A percentile compares a stretch with the other conserved stretches of the same genome.
These are phyloP conservation scores for Phainopepla nitens DNA, from an alignment of 2,113 vertebrate species.

Conservation along the genomic window DNA sequence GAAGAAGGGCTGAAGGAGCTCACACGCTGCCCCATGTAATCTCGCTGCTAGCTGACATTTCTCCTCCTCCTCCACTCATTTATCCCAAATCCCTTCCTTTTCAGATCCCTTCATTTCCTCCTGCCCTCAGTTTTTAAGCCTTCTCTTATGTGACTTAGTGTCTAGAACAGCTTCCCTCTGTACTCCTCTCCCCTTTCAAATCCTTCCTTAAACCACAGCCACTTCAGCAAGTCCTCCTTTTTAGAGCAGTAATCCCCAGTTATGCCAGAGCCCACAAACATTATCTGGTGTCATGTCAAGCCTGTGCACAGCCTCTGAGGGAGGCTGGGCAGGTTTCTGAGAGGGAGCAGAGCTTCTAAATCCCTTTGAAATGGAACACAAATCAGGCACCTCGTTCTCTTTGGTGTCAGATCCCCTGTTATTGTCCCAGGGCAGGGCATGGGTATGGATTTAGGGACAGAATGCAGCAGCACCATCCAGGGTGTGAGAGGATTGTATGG, in stretches of 20 bases:
- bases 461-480: neutral
- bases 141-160: conserved; percentile 44
- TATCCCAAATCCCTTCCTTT: conserved; percentile 49
- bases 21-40: neutral
- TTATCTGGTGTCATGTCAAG: conserved; percentile 45
- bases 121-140: conserved; percentile 16
- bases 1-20: neutral
- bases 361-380: conserved; percentile 2
- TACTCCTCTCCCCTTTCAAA: conserved; percentile 41
- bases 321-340: neutral
- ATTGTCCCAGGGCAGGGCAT: neutral
- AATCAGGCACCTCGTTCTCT: neutral
- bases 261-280: neutral
- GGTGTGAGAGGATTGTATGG: neutral
- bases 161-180: conserved; percentile 37
- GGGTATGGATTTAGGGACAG: neutral
- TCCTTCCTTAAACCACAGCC: conserved; percentile 37
- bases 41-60: neutral
- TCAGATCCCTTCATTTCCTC: conserved; percentile 45
- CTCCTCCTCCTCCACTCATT: conserved; percentile 35
- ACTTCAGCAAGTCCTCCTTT: conserved; percentile 45
- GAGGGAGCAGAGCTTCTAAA: neutral
- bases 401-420: neutral
- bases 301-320: neutral
- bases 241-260: conserved; percentile 41